Conservation (phyloP, 2,888 invertebrate species). For the Lucinisca nassula region DNA sequence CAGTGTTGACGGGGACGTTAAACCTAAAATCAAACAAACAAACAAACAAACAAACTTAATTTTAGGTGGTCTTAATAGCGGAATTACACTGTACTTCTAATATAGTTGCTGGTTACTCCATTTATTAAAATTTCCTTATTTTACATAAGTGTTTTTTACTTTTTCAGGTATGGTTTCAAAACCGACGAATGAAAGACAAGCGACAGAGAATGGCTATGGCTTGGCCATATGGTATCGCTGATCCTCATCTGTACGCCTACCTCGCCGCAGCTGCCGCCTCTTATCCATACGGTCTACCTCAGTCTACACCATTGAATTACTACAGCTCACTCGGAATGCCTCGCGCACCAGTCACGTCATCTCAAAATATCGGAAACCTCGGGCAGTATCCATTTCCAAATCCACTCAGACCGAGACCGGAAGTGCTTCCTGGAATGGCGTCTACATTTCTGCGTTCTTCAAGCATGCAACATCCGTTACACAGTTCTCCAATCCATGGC, state of each 20-base stretch:
- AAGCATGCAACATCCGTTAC: constrained; percentile 55
- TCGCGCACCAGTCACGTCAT: constrained; percentile 48
- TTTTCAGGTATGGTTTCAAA: constrained; percentile 95
- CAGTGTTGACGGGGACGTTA: too few relatives aligned
- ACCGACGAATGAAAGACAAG: constrained; percentile 98
- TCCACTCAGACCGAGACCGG: constrained; percentile 74
- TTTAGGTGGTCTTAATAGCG: too few relatives aligned
- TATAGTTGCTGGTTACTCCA: too few relatives aligned
- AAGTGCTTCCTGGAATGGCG: constrained; percentile 74
- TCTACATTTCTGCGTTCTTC: constrained; percentile 67
- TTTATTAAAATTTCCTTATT: too few relatives aligned
- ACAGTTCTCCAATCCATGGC: constrained; percentile 45
- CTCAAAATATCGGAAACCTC: constrained; percentile 59
- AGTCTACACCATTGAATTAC: constrained; percentile 76
- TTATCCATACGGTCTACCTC: constrained; percentile 80
- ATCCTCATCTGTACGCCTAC: constrained; percentile 96
- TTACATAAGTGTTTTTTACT: too few relatives aligned
- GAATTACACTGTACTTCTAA: too few relatives aligned
- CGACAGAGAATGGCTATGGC: constrained; percentile 97
- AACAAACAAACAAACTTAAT: too few relatives aligned
- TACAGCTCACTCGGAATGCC: constrained; percentile 78
- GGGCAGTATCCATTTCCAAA: constrained; percentile 73
- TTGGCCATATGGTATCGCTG: constrained; percentile 94
- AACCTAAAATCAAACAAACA: too few relatives aligned
- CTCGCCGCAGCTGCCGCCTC: constrained; percentile 94